Base-by-base conservation (phyloP, 2,113 vertebrate species). In the Coreoperca whiteheadi region DNA sequence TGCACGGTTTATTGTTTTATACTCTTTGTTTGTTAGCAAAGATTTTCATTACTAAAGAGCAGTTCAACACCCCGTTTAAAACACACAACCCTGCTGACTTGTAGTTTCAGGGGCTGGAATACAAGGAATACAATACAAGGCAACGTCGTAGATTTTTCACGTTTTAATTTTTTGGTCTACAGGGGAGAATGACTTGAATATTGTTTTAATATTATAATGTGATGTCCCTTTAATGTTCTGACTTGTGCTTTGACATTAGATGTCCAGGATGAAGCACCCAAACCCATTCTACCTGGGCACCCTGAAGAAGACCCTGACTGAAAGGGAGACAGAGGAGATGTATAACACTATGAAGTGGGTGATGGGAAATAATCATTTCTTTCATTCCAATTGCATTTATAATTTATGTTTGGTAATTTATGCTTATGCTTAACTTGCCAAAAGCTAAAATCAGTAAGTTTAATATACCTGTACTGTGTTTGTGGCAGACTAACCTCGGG, bases 211-310 rank as follows among this genome's bases (percentile, higher is more conserved):
- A 4, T 66, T 41, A 41, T 28, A 16, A 20, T 25, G 14, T 16
- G 54, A 0, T 32, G 15, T 41, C n/a, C n/a, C n/a, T n/a, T n/a
- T n/a, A 16, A 12, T 76, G 12, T 9, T 64, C 25, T 56, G n/a
- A 12, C 4, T 48, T 8, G 15, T 82, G 3, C 57, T 50, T 82
- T 63, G 18, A 34, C 25, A 28, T 30, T 92, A 99, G 97, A 88
- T 88, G 34, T 88, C 94, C 82, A 96, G 94, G 89, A 96, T 95
- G 92, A 98, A 96, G 77, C 95, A 96, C 81, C 96, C 96, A 41
- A 98, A 97, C 94, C 97, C 96, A 0, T 98, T 99, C 94, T 91
- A 97, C 82, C 93, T 97, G 84, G 97, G 97, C 79, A 96, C 93
- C 43, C 82, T 96, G 88, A 98, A 92, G 95, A 99, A 96, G 88